These are phyloP conservation scores for Triplophysa yarkandensis DNA, from an alignment of 2,797 vertebrate species.

Conservation along the genomic window DNA sequence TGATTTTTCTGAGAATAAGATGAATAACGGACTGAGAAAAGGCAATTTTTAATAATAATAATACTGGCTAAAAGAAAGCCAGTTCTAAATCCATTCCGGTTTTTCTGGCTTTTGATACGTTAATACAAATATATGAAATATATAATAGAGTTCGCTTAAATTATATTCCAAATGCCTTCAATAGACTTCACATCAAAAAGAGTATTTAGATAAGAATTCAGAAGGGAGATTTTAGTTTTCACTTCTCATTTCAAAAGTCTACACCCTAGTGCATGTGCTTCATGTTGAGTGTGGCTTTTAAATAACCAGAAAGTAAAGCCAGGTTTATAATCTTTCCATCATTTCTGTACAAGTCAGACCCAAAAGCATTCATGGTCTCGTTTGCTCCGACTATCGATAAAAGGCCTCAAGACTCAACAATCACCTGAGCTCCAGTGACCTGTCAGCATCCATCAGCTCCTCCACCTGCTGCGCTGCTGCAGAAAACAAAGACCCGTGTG, in stretches of 20 bases:
- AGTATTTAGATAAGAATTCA: not conserved
- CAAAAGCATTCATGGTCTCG: conserved; percentile 24
- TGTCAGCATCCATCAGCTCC: conserved; percentile 37
- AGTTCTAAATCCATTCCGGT: not conserved
- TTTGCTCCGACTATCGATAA: conserved; percentile 22
- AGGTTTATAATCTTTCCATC: conserved; percentile 36
- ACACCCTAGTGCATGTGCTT: not conserved
- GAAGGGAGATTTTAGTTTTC: not conserved
- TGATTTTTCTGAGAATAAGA: not conserved
- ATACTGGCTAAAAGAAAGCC: not conserved
- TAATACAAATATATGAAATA: no score
- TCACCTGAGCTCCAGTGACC: conserved; percentile 43
- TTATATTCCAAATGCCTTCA: no score
- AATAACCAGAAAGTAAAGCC: conserved; percentile 6
- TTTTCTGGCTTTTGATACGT: no score
- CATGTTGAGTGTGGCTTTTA: conserved; percentile 4
- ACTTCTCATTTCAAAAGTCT: not conserved
- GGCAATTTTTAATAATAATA: not conserved
- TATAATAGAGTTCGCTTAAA: no score
- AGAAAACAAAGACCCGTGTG: conserved; percentile 40
- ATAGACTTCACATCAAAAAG: no score
- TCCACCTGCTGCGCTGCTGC: conserved; percentile 33
- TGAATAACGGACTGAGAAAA: not conserved
- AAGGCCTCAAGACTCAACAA: conserved; percentile 23
- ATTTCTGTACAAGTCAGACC: conserved; percentile 32